Evolutionary conservation across 2,797 vertebrate species (phyloP), one percentile per base, ranked within the genome.

Genomic region (Syngnathus rostellatus): DNA sequence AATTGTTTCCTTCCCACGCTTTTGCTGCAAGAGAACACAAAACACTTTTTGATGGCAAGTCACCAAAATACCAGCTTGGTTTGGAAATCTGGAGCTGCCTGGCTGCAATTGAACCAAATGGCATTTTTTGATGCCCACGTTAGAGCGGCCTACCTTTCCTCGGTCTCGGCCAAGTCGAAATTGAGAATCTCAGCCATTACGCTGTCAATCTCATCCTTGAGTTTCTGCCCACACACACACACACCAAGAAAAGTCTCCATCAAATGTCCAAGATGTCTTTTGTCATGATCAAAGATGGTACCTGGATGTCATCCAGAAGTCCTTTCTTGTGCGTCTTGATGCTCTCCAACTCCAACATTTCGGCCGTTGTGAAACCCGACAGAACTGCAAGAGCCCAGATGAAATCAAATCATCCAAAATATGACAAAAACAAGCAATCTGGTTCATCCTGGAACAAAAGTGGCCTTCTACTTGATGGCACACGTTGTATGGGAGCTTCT

Each of bases 1-100:
- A 94, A 88, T 66, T 84, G 81, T 81, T 93, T 94, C 70, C 89
- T 92, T 84, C 93, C 92, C 6, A 80, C 72, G 0, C 81, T 77
- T 67, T 92, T 94, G 78, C 94, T 97, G 82, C 31, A 64, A 54
- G 10, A 62, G 81, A 80, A 43, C 41, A 43, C 41, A 9, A 43
- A 43, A 43, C 41, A 43, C 8, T 2, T 43, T 8, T 43, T 43
- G 41, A 43, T 11, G 41, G 0, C 41, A 43, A 54, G 53, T 25
- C 23, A 23, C 12, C 23, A 43, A 43, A 43, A 4, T 1, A 9
- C 1, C 51, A 25, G 14, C 5, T 25, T 31, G 31, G 31, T 31
- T 31, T 31, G 3, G 3, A 31, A 31, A 31, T 31, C 3, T 31
- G 31, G 31, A 31, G 3, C 3, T 31, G 31, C 31, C 31, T 31